Percentiles rank a stretch among this genome's conserved stretches.
phyloP scores from a whole-genome alignment of 2,113 vertebrate genomes.

The Vulpes ferrilata region DNA sequence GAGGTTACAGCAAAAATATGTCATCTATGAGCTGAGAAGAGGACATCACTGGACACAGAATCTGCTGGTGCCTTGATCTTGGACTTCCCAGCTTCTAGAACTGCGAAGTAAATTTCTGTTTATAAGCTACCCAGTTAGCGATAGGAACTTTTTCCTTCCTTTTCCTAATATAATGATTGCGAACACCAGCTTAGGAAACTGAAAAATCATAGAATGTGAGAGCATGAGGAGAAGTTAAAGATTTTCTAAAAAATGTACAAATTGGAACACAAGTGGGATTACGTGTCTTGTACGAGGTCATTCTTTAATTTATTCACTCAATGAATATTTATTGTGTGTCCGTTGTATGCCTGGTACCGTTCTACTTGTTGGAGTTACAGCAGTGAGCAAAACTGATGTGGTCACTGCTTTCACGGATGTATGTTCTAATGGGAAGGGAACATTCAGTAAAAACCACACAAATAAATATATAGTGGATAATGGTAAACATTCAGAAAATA shows the following conservation, averaged over 20 bases:
- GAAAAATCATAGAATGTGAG: neutral
- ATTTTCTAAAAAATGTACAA: slow-evolving; percentile 22
- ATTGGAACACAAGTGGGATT: neutral
- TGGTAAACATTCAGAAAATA: neutral
- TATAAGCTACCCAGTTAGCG: neutral
- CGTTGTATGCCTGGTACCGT: neutral
- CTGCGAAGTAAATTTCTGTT: neutral
- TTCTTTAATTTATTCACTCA: neutral
- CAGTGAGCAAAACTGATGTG: neutral
- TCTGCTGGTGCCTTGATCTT: neutral
- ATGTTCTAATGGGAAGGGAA: neutral
- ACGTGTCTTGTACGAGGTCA: neutral
- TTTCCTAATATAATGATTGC: neutral
- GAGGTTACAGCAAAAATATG: neutral
- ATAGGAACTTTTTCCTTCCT: neutral
- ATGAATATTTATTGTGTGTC: neutral
- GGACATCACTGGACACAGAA: neutral
- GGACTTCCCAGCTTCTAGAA: neutral
- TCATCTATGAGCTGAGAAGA: neutral
- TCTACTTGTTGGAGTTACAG: neutral
- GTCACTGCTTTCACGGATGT: neutral
- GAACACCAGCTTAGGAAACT: neutral
- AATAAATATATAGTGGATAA: neutral
- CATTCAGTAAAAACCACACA: neutral
- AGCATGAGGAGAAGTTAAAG: neutral